A percentile compares a stretch with the other conserved stretches of the same genome.
Evolutionary conservation across 2,113 vertebrate species (phyloP).

Genomic region (Riparia riparia): DNA sequence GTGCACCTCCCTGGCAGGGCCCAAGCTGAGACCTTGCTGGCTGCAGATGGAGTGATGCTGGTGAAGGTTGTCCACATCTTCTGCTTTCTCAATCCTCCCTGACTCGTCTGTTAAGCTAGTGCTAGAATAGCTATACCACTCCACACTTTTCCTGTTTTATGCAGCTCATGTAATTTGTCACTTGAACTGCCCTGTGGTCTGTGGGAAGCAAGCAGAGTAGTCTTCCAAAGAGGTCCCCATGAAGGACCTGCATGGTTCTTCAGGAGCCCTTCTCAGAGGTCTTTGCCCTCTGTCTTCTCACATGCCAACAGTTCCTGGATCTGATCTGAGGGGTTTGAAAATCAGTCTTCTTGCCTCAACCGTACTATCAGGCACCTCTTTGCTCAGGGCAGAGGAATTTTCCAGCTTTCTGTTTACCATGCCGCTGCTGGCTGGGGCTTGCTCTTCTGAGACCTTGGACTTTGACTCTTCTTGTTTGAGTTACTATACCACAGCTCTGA

Average conservation of each 20-base stretch:
- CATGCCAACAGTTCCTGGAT: not conserved
- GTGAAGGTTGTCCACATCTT: not conserved
- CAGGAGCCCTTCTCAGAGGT: not conserved
- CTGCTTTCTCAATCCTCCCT: not conserved
- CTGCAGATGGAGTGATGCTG: not conserved
- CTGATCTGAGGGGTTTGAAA: not conserved
- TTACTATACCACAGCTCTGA: not conserved
- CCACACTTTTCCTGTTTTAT: not conserved
- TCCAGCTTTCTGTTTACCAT: not conserved
- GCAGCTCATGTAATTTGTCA: not conserved
- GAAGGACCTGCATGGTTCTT: not conserved
- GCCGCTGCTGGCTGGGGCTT: not conserved
- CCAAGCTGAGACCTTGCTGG: not conserved
- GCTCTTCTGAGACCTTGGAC: not conserved
- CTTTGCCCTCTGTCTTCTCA: not conserved
- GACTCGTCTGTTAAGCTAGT: fast-evolving
- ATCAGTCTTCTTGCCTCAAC: not conserved
- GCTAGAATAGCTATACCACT: too few species aligned
- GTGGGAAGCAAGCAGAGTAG: not conserved
- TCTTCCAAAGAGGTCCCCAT: not conserved
- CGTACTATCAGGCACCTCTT: not conserved
- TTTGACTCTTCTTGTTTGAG: not conserved
- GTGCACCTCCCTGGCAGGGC: fast-evolving
- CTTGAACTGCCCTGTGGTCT: not conserved
- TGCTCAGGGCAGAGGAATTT: not conserved